Conservation (phyloP, 2,113 vertebrate species). For the Pholis gunnellus region DNA sequence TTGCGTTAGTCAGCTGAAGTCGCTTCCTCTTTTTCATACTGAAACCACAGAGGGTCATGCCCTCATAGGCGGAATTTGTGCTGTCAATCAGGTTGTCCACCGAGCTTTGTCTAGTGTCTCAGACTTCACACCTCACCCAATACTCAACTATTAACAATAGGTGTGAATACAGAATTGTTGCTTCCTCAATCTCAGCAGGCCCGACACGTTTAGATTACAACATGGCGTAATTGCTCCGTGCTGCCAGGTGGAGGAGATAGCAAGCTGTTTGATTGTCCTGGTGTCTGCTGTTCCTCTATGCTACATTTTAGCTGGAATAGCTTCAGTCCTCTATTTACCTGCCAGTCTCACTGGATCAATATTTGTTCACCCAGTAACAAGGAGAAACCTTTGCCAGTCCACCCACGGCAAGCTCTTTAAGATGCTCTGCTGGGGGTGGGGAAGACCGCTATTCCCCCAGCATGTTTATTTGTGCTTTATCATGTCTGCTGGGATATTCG, state of each 20-base stretch:
- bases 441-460: conserved; percentile 12
- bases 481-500: conserved; percentile 34
- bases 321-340: conserved; percentile 16
- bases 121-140: neutral
- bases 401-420: conserved; percentile 1
- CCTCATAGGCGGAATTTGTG: neutral
- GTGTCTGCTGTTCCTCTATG: conserved; percentile 1
- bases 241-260: conserved; percentile 67
- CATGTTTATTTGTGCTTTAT: conserved; percentile 46
- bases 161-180: neutral
- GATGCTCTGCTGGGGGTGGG: conserved; percentile 20
- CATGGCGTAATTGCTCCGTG: conserved; percentile 19
- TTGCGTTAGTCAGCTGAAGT: conserved; percentile 13
- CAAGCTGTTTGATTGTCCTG: conserved; percentile 2
- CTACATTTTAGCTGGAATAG: conserved; percentile 33
- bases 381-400: conserved; percentile 2
- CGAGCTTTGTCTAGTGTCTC: neutral
- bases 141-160: neutral
- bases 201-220: neutral
- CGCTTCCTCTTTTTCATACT: conserved; percentile 13
- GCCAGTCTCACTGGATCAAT: conserved; percentile 15
- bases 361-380: conserved; percentile 14
- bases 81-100: neutral
- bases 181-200: neutral
- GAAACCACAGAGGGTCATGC: conserved; percentile 8